Percentiles rank a stretch among this genome's conserved stretches.
These are phyloP conservation scores for Drosophila murphyi DNA, from an alignment of 1,140 invertebrate species.

Conservation along the genomic window DNA sequence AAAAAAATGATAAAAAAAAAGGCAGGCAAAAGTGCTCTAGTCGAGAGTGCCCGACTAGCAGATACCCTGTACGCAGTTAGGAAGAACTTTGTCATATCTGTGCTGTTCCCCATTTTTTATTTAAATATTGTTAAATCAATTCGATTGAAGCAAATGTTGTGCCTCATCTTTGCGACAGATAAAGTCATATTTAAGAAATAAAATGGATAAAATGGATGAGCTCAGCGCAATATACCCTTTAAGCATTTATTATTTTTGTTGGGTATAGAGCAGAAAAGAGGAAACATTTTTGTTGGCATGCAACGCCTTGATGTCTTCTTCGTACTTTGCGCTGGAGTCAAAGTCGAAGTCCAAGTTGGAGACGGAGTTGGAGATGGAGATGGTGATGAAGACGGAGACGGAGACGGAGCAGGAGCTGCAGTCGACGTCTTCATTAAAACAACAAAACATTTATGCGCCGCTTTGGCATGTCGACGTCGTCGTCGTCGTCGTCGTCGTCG, in stretches of 20 bases:
- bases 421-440: conserved; percentile 82
- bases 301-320: conserved; percentile 82
- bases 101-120: too few species aligned
- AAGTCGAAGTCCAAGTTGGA: background rate
- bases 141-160: background rate
- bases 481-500: conserved; percentile 13
- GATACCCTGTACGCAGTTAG: background rate
- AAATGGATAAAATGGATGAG: too few species aligned
- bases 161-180: background rate
- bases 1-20: conserved; percentile 6
- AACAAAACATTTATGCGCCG: conserved; percentile 84
- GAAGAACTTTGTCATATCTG: too few species aligned
- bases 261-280: conserved; percentile 22
- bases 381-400: conserved; percentile 1
- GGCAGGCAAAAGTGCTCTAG: background rate
- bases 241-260: background rate
- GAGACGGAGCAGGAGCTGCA: conserved; percentile 13
- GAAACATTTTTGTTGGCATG: conserved; percentile 76
- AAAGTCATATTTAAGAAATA: too few species aligned
- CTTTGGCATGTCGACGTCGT: conserved; percentile 69
- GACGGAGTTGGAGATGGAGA: conserved; percentile 3
- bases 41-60: background rate
- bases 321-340: conserved; percentile 4
- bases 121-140: too few species aligned
- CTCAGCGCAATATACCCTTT: background rate